phyloP scores from a whole-genome alignment of 2,888 invertebrate genomes.

The Leucophora obtusa region DNA sequence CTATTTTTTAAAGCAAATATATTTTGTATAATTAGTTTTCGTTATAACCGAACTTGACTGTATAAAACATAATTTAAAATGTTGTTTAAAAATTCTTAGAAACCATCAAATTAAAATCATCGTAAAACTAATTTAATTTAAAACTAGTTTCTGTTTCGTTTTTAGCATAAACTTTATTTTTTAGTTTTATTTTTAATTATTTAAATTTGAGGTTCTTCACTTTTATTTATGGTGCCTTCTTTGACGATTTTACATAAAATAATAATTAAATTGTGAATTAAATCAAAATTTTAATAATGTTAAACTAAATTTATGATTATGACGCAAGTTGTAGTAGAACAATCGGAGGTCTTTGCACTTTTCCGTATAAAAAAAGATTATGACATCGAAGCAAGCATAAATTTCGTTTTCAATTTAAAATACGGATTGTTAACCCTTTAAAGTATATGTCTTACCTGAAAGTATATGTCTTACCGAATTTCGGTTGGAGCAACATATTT shows the following conservation, averaged over 20 bases:
- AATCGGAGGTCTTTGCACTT: background rate
- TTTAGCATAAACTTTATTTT: background rate
- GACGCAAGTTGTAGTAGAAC: background rate
- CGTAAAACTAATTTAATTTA: slow-evolving; percentile 8
- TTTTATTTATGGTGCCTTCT: background rate
- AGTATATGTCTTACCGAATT: too few relatives aligned
- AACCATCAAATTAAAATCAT: background rate
- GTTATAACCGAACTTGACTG: background rate
- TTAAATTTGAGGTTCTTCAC: background rate
- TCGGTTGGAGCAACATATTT: too few relatives aligned
- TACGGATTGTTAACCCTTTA: too few relatives aligned
- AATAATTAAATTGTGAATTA: background rate
- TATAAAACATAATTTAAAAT: background rate
- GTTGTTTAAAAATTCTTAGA: slow-evolving; percentile 6
- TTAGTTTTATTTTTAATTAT: background rate
- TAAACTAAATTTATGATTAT: background rate
- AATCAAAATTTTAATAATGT: background rate
- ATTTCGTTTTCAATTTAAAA: background rate
- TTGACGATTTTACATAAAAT: background rate
- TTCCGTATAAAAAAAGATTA: background rate
- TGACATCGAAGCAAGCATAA: background rate
- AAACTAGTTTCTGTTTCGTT: slow-evolving; percentile 23
- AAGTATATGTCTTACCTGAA: too few relatives aligned
- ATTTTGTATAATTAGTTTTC: background rate
- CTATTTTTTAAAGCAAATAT: too few relatives aligned